These are phyloP conservation scores for Mythimna albipuncta DNA, from an alignment of 2,888 invertebrate genomes.

Conservation along the genomic window DNA sequence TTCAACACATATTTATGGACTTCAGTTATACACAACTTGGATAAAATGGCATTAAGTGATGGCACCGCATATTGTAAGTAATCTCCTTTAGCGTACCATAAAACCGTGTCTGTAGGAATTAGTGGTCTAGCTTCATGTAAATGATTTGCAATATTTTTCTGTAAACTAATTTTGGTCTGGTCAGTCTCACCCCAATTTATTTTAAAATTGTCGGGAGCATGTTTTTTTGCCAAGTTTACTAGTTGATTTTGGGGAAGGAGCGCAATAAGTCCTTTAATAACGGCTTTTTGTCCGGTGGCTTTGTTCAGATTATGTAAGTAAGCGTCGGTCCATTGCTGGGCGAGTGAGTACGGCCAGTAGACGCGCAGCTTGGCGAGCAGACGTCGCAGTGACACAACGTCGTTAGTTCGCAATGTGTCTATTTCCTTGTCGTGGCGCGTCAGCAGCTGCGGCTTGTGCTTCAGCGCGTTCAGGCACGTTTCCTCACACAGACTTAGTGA, in stretches of 20 bases:
- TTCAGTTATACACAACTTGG: conserved; percentile 70
- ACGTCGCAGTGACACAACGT: conserved; percentile 64
- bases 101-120: conserved; percentile 69
- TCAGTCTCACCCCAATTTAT: conserved; percentile 78
- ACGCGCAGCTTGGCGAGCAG: conserved; percentile 76
- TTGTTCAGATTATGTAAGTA: conserved; percentile 70
- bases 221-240: conserved; percentile 69
- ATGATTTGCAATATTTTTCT: conserved; percentile 77
- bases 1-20: conserved; percentile 66
- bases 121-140: conserved; percentile 79
- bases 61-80: conserved; percentile 81
- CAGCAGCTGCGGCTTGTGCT: too few relatives aligned
- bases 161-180: conserved; percentile 69
- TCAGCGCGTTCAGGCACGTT: background rate
- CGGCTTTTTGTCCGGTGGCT: conserved; percentile 68
- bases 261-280: conserved; percentile 71
- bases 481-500: background rate
- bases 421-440: too few relatives aligned
- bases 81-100: conserved; percentile 81
- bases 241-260: conserved; percentile 73
- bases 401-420: conserved; percentile 64
- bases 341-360: conserved; percentile 77
- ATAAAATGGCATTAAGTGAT: conserved; percentile 76
- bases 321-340: conserved; percentile 67
- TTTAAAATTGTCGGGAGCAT: conserved; percentile 74